Conservation (phyloP, 30 jellyfish, hydroid and myxozoan species). For the Nemopilema nomurai region DNA sequence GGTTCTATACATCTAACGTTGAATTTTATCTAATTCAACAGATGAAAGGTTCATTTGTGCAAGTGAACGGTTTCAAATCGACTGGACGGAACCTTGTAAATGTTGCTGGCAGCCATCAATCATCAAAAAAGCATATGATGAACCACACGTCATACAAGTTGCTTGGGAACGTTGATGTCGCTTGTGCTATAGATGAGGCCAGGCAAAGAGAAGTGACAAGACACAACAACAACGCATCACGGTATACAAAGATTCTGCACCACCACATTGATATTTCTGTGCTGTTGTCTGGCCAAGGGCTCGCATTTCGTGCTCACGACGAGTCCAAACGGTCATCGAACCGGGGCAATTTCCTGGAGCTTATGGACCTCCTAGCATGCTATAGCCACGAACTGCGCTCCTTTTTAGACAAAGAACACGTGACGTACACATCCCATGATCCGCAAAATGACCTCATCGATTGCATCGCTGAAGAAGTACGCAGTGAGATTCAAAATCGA, state of each 20-base stretch:
- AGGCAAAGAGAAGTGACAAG: slow-evolving; percentile 19
- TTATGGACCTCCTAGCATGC: slow-evolving; percentile 23
- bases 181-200: slow-evolving; percentile 51
- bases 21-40: too few relatives aligned
- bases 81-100: slow-evolving; percentile 43
- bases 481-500: slow-evolving; percentile 35
- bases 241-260: slow-evolving; percentile 11
- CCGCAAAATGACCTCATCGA: slow-evolving; percentile 51
- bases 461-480: slow-evolving; percentile 17
- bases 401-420: slow-evolving; percentile 21
- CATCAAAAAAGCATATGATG: slow-evolving; percentile 58
- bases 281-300: slow-evolving; percentile 54
- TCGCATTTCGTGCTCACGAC: slow-evolving; percentile 53
- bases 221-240: slow-evolving; percentile 45
- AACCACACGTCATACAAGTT: slow-evolving; percentile 35
- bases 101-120: slow-evolving; percentile 67
- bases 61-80: slow-evolving; percentile 48
- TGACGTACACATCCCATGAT: slow-evolving; percentile 50
- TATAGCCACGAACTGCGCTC: slow-evolving; percentile 24
- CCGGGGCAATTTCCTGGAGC: slow-evolving; percentile 36
- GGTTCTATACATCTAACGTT: background rate
- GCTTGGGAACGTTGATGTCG: slow-evolving; percentile 44
- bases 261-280: slow-evolving; percentile 44
- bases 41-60: too few relatives aligned
- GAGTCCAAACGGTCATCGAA: slow-evolving; percentile 33